Percentiles rank a stretch among this genome's conserved stretches.
phyloP scores from a whole-genome alignment of 2,888 invertebrate genomes.

The Danaus chrysippus region DNA sequence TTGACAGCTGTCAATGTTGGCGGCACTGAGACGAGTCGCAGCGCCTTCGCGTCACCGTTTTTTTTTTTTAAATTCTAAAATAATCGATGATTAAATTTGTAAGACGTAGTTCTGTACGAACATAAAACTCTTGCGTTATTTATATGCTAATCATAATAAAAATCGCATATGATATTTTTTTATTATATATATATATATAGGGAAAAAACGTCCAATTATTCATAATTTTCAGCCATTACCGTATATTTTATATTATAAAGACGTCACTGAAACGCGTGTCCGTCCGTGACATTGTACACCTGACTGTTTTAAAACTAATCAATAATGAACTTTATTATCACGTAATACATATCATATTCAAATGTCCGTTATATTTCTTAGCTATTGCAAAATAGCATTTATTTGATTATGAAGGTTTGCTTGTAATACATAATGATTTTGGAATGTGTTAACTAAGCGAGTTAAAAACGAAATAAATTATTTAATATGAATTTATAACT shows the following conservation, averaged over 20 bases:
- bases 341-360: neutral
- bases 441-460: constrained; percentile 20
- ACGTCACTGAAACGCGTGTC: constrained; percentile 40
- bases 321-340: constrained; percentile 13
- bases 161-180: constrained; percentile 9
- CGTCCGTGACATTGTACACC: constrained; percentile 19
- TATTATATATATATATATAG: constrained; percentile 19
- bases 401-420: constrained; percentile 15
- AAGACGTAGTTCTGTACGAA: constrained; percentile 1
- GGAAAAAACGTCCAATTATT: constrained; percentile 50
- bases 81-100: constrained; percentile 9
- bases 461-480: neutral
- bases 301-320: constrained; percentile 8
- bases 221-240: constrained; percentile 36
- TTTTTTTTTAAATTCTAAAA: constrained; percentile 35
- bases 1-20: constrained; percentile 79
- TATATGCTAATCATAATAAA: neutral
- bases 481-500: no score
- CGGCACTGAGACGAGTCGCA: constrained; percentile 74
- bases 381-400: constrained; percentile 22
- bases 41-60: constrained; percentile 64
- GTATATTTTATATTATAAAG: constrained; percentile 45
- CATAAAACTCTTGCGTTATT: neutral
- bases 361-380: neutral
- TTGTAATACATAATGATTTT: constrained; percentile 18